phyloP scores from a whole-genome alignment of 2,888 invertebrate genomes.

The Sarcophaga subvicina region DNA sequence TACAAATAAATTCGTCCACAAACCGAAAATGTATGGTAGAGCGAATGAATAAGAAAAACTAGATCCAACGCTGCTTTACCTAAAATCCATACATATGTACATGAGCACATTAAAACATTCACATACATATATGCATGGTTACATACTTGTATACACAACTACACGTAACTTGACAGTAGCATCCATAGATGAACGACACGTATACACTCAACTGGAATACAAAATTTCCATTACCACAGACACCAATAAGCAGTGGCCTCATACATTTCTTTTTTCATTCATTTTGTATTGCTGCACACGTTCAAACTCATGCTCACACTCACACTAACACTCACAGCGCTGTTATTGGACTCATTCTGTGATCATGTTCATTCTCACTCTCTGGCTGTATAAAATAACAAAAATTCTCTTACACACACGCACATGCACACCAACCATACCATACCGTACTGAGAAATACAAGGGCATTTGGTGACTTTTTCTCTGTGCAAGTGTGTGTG shows the following conservation, averaged over 20 bases:
- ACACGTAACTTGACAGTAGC: conserved; percentile 20
- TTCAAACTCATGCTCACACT: neutral
- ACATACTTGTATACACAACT: too few relatives aligned
- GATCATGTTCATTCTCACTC: neutral
- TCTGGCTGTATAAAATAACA: neutral
- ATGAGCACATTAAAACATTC: neutral
- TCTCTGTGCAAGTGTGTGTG: neutral
- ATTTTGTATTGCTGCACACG: conserved; percentile 10
- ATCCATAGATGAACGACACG: conserved; percentile 1
- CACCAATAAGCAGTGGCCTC: conserved; percentile 68
- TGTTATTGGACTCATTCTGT: conserved; percentile 7
- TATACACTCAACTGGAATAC: conserved; percentile 52
- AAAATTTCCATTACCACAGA: conserved; percentile 63
- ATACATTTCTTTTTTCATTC: conserved; percentile 44
- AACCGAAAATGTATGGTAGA: conserved; percentile 40
- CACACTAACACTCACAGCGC: neutral
- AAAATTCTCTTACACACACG: too few relatives aligned
- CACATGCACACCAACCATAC: too few relatives aligned
- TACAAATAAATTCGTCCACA: conserved; percentile 46
- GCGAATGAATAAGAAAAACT: conserved; percentile 10
- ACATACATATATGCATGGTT: neutral
- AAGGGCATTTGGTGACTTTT: too few relatives aligned
- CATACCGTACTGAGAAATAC: too few relatives aligned
- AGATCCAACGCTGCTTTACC: neutral
- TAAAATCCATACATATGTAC: conserved; percentile 12